phyloP scores from a whole-genome alignment of 1,140 invertebrate genomes.

The Aricia agestis region DNA sequence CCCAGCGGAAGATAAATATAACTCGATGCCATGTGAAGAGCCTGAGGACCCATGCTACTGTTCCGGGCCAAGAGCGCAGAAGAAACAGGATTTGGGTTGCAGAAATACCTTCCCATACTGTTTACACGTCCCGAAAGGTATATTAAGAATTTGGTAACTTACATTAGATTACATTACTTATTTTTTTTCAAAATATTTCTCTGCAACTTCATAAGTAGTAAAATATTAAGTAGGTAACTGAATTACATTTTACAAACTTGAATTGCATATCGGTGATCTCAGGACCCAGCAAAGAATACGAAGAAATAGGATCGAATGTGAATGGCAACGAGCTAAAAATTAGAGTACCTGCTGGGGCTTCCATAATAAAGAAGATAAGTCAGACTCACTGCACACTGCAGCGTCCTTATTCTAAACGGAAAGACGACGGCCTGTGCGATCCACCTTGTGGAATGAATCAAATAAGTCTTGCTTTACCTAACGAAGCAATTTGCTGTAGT shows the following conservation, averaged over 20 bases:
- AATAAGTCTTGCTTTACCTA: conserved; percentile 56
- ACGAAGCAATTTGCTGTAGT: conserved; percentile 50
- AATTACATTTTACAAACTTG: background rate
- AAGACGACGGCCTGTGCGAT: conserved; percentile 43
- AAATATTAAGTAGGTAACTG: no score
- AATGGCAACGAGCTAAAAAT: conserved; percentile 66
- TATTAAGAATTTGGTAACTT: background rate
- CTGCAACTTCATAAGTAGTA: no score
- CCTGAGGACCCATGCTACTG: conserved; percentile 63
- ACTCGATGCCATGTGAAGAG: conserved; percentile 59
- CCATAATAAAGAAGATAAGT: conserved; percentile 68
- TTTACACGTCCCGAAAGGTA: conserved; percentile 65
- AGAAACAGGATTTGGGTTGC: conserved; percentile 51
- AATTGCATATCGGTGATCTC: conserved; percentile 32
- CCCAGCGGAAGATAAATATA: conserved; percentile 54
- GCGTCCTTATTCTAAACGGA: conserved; percentile 47
- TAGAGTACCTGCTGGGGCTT: conserved; percentile 57
- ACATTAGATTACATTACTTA: no score
- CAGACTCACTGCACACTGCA: conserved; percentile 63
- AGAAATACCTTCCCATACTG: conserved; percentile 66
- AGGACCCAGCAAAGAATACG: conserved; percentile 66
- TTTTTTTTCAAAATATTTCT: no score
- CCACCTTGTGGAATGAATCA: conserved; percentile 66
- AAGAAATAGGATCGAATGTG: conserved; percentile 63
- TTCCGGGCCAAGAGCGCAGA: conserved; percentile 48